Base-by-base conservation (phyloP, 2,797 vertebrate species). In the Bryconaethiops microstoma region DNA sequence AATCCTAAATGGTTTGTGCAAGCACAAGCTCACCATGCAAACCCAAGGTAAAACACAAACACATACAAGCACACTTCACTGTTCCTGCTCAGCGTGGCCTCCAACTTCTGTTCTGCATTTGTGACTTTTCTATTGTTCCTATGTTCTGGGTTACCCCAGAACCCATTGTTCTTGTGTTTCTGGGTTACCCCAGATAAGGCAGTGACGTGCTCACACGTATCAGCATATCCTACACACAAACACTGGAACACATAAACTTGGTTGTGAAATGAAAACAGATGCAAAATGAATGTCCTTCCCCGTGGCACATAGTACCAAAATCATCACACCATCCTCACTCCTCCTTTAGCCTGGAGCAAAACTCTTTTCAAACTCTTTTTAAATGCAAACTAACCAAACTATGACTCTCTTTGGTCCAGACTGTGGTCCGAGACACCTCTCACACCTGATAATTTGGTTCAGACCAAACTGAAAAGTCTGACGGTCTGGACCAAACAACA, bases 261-360 rank as follows among this genome's bases (percentile, higher is more conserved):
- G 65, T 42, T 85, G 87, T 87, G 83, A 89, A 88, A 85, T 73
- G 73, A 76, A 86, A 88, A 86, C 82, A 59, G 83, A 85, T 83
- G 80, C 68, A 77, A 73, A 29, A 87, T 78, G 13, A 86, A 88
- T 77, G 77, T 81, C 67, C 85, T 89, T 87, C 74, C 81, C 76
- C 75, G 63, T 80, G 76, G 77, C 80, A 68, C 74, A 3, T 39
- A 71, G 39, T 62, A 75, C 57, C 64, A 65, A 67, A 23, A n/a
- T 9, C 71, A 76, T 87, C 77, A 57, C 39, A 71, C 63, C 45
- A 54, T 72, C 67, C 1, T 39, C 50, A 39, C 57, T 76, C 13
- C 21, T 1, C 29, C 29, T 29, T 29, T 29, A 29, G 29, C 29
- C 29, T 29, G 29, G 29, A 29, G 29, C 29, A 29, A 29, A 29